Evolutionary conservation across 2,888 invertebrate species (phyloP).

Genomic region (Taphrorychus bicolor): DNA sequence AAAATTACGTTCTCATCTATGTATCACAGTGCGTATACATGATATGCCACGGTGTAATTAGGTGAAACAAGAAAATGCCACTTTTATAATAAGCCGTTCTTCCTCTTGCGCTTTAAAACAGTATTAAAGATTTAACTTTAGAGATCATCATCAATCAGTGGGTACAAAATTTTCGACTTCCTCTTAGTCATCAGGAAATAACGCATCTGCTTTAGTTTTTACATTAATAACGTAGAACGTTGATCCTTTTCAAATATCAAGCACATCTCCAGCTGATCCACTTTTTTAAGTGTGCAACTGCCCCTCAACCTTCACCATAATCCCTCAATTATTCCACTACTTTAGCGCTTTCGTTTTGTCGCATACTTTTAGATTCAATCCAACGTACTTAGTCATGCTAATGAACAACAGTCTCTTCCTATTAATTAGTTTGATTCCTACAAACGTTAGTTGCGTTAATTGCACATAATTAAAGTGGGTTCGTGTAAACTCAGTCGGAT

Average conservation of each 20-base stretch:
- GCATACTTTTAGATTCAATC: background rate
- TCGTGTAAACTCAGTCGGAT: background rate
- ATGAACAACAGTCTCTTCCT: background rate
- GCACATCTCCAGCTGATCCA: background rate
- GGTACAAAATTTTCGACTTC: background rate
- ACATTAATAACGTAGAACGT: too few species aligned
- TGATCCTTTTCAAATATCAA: too few species aligned
- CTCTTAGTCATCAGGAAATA: background rate
- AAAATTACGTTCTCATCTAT: too few species aligned
- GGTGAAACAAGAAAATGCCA: background rate
- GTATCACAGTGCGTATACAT: too few species aligned
- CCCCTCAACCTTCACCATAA: background rate
- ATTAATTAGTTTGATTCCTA: conserved; percentile 3
- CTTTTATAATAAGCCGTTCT: background rate
- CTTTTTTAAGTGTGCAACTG: background rate
- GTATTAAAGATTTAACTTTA: too few species aligned
- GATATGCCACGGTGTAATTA: too few species aligned
- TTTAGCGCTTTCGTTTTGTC: background rate
- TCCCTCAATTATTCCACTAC: background rate
- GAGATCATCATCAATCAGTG: background rate
- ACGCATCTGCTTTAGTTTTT: too few species aligned
- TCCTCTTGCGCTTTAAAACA: background rate
- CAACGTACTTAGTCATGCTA: background rate
- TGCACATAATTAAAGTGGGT: conserved; percentile 2
- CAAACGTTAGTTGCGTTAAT: background rate